Base-by-base conservation (phyloP, 1,140 invertebrate species). In the Trichonephila clavipes region DNA sequence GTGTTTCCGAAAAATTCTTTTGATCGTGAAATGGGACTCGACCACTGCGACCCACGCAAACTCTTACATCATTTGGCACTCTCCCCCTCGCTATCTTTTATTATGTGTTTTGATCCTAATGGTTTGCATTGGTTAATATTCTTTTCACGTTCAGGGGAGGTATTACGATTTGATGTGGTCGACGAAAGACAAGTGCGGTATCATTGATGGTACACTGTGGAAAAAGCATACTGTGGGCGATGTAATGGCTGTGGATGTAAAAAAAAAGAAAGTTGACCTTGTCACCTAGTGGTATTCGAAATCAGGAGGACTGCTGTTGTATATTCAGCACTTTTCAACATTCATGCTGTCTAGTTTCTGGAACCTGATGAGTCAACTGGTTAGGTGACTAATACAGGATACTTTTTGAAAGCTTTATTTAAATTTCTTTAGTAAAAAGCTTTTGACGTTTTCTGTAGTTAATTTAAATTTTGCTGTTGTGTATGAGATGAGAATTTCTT, bases 1-100 rank as follows among this genome's bases (percentile, higher is more conserved):
- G 92, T 62, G 85, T 72, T 88, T 34, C 64, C 92, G 44, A 59
- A 40, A 85, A 87, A 92, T 87, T 58, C 61, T 28, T 51, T 21
- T 28, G 81, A 24, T 34, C 90, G 5, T 81, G 92, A 40, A 93
- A 93, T 93, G 61, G 86, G 92, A 88, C 72, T 83, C 90, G 59
- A 59, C 62, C n/a, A 72, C 62, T 85, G 14, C 91, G 19, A 28
- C 91, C 91, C 77, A 92, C 91, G 91, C 91, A 87, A 40, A 14
- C 69, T 77, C 28, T 77, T 77, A 77, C 69, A 77, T 77, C 69
- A 77, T 28, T 51, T 77, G 69, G 69, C 18, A 77, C 69, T 77
- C 28, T 34, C 14, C 28, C 28, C 28, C 24, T 69, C 16, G 18
- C 7, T 28, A 0, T 77, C 69, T 77, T 77, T 77, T 77, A 77